These are phyloP conservation scores for Rhabditophanes sp. DNA, from an alignment of 2,888 invertebrate species.

Conservation along the genomic window DNA sequence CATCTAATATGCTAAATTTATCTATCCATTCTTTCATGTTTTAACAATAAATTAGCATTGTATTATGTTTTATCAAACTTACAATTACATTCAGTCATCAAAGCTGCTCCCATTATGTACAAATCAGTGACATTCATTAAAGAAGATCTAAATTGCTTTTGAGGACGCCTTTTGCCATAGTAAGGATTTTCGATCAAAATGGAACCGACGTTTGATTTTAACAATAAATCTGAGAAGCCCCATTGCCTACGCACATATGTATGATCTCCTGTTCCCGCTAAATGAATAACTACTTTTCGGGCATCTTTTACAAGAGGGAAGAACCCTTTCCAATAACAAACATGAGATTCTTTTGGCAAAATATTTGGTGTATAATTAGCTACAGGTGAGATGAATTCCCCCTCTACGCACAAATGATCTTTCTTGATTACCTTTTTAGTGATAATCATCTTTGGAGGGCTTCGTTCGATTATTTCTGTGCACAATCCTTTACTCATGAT, in stretches of 20 bases:
- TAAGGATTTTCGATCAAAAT: conserved; percentile 91
- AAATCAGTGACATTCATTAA: conserved; percentile 88
- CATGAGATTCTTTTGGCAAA: conserved; percentile 44
- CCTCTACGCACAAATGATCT: conserved; percentile 52
- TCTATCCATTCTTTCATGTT: conserved; percentile 23
- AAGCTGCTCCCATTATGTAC: conserved; percentile 93
- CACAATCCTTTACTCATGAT: conserved; percentile 22
- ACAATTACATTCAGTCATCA: conserved; percentile 72
- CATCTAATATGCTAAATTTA: too few species aligned
- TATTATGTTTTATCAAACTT: too few species aligned
- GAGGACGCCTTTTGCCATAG: conserved; percentile 65
- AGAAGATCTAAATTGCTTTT: conserved; percentile 50
- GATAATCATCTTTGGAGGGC: conserved; percentile 19
- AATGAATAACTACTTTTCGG: conserved; percentile 56
- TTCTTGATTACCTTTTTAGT: conserved; percentile 16
- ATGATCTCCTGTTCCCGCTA: conserved; percentile 95
- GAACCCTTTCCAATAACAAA: conserved; percentile 18
- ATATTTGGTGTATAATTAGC: conserved; percentile 67
- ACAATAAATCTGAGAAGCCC: conserved; percentile 75
- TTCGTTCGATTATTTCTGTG: conserved; percentile 19
- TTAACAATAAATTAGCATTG: too few species aligned
- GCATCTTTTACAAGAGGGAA: conserved; percentile 12
- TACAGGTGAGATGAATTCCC: conserved; percentile 71
- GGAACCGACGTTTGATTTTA: conserved; percentile 74
- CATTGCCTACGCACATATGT: conserved; percentile 63